Evolutionary conservation across 2,113 vertebrate genomes (phyloP), one percentile per base, ranked within the genome.

Genomic region (Zootoca vivipara): DNA sequence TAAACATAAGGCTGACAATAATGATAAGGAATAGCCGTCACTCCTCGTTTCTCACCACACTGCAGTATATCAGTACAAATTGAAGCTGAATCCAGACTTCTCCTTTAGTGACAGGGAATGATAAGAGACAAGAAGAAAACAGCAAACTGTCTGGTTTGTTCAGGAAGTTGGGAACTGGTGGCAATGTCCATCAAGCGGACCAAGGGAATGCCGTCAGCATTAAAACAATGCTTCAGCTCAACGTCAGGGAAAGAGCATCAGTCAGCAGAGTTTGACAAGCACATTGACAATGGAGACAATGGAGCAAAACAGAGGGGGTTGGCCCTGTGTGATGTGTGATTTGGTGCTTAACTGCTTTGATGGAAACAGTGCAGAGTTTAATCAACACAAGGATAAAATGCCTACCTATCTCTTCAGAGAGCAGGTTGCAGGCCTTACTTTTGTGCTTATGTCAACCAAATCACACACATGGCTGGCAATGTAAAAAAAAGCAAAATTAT

Each of bases 71-170:
- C 95, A 96, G 97, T 94, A 91, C 80, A 87, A 94, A 94, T 77
- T 75, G 83, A 93, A 94, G 96, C 91, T 83, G 93, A 96, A 96
- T 94, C 93, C 93, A 92, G 96, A 94, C 84, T 92, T 92, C 93
- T 89, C 92, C 89, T 92, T 90, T 94, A 95, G 83, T 94, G 96
- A 96, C 96, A 96, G 94, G 92, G 81, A 82, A 87, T 84, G 97
- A 97, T 97, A 97, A 97, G 95, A 94, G 95, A 93, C 87, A 9
- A 82, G 96, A 86, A 95, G 95, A 94, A 96, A 97, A 96, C 95
- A 96, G 96, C 52, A 79, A 95, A 94, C 96, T 91, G 95, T 97
- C 96, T 96, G 86, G 92, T 94, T 95, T 96, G 95, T 85, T 92
- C 96, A 97, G 97, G 97, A 98, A 98, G 97, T 86, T 4, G 89